A percentile compares a stretch with the other conserved stretches of the same genome.
Conservation (phyloP, 2,888 invertebrate species). For the Lordiphosa fenestrarum region DNA sequence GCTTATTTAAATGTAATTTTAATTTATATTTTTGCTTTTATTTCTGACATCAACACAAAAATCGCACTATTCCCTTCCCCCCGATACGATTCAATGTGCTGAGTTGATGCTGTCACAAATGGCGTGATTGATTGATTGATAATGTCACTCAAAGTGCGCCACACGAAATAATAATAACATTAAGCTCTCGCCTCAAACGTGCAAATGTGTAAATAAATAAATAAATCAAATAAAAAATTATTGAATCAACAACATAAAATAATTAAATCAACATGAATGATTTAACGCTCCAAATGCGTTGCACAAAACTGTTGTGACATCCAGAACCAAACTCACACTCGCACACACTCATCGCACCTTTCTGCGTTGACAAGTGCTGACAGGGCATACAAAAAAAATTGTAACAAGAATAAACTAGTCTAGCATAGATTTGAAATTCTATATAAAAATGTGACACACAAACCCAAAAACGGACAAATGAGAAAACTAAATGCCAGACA, state of each 20-base stretch:
- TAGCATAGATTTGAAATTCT: constrained; percentile 1
- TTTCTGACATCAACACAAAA: not conserved
- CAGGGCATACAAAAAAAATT: constrained; percentile 39
- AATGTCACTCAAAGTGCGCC: constrained; percentile 58
- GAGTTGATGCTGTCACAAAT: constrained; percentile 34
- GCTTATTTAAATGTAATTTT: constrained; percentile 52
- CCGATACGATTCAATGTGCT: not conserved
- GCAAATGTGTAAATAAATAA: constrained; percentile 59
- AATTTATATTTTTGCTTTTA: constrained; percentile 42
- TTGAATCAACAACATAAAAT: constrained; percentile 67
- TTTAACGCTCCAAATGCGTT: constrained; percentile 69
- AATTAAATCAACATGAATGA: constrained; percentile 75
- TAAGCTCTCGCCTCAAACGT: constrained; percentile 33
- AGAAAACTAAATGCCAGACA: too few species aligned
- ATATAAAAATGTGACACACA: too few species aligned
- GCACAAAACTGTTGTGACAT: constrained; percentile 48
- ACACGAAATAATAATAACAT: constrained; percentile 34
- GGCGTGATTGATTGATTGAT: constrained; percentile 62
- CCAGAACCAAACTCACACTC: constrained; percentile 23
- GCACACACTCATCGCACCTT: constrained; percentile 32
- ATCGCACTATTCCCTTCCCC: constrained; percentile 6
- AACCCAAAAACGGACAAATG: too few species aligned
- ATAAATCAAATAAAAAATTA: constrained; percentile 66
- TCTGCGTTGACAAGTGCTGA: constrained; percentile 67
- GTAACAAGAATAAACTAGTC: constrained; percentile 15